Evolutionary conservation across 2,113 vertebrate genomes (phyloP), one percentile per base, ranked within the genome.

Genomic region (Ictidomys tridecemlineatus): DNA sequence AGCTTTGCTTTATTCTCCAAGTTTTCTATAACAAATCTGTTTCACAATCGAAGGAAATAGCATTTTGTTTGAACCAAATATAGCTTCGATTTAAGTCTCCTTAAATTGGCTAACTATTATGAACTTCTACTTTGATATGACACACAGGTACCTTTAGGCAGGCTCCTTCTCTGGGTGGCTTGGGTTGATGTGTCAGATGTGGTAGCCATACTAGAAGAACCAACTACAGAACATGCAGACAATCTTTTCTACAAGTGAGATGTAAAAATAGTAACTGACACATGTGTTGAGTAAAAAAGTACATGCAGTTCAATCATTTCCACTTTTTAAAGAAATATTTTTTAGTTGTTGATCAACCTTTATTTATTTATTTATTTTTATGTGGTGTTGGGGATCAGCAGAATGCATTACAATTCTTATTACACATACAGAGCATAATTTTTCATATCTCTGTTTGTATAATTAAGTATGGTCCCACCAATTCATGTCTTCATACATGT

Each of bases 211-310:
- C 73, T 95, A 37, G 89, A 93, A 48, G 97, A 87, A 92, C 76
- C 56, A 88, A 90, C 11, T 34, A 48, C 69, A 79, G 51, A 37
- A 76, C 89, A 93, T 42, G 58, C 10, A 91, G 96, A 96, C 89
- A 95, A 77, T 65, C 70, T 97, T 93, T 61, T 95, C 98, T 98
- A 88, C 18, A 96, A 72, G 73, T 39, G 85, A 98, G 73, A 97
- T 37, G 93, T 32, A 97, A 95, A 97, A 58, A 70, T 16, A 42
- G 88, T 89, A 85, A 95, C 12, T 65, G 45, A 80, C 61, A 74
- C 8, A 26, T 87, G 13, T 58, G 48, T 22, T 94, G 24, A 70
- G 20, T 58, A 77, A 84, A 95, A 84, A 85, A 45, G 30, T 69
- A 78, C 9, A 32, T 39, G 9, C 8, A 89, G 45, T 14, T 78